Base-by-base conservation (phyloP, 2,888 invertebrate genomes). In the Thymelicus lineola region DNA sequence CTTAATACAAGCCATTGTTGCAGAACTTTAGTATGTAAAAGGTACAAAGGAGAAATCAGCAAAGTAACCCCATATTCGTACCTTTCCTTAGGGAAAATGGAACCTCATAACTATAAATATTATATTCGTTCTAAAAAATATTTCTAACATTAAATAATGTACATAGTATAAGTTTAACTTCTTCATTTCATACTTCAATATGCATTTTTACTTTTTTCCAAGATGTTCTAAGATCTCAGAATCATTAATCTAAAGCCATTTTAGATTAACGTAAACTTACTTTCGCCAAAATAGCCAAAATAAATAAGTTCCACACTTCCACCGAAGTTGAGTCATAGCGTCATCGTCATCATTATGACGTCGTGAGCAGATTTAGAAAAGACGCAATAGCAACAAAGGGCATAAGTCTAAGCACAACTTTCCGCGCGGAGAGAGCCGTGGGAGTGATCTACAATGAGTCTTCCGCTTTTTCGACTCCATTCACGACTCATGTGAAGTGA, bases 391-490 rank as follows among this genome's bases (percentile, higher is more conserved):
- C 62, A 69, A 73, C 75, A 75, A 77, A 79, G 79, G 78, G 75
- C 74, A 72, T 74, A 65, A 73, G 74, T 70, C 66, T 72, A 71
- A 66, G 76, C 75, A 67, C 77, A 75, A 79, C 76, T 78, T 77
- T 79, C 80, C 77, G 79, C 75, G 73, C 75, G 75, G 83, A 79
- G 90, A 91, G 91, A 91, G 89, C 80, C 82, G 83, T 91, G 91
- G 87, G 91, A 92, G 82, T 77, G 73, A 67, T 76, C 73, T 77
- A 88, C 88, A 89, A 87, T 87, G 82, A 76, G 73, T 83, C 90
- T 90, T 89, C 89, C 87, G 88, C 89, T 91, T 87, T 90, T 90
- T 89, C 84, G 84, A 80, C 78, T 76, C 83, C 84, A 88, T 89
- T 89, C 87, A 87, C 80, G 79, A 78, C 80, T 77, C 85, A 87